Evolutionary conservation across 1,140 invertebrate genomes (phyloP), one percentile per base, ranked within the genome.

Genomic region (Paralvinella palmiformis): DNA sequence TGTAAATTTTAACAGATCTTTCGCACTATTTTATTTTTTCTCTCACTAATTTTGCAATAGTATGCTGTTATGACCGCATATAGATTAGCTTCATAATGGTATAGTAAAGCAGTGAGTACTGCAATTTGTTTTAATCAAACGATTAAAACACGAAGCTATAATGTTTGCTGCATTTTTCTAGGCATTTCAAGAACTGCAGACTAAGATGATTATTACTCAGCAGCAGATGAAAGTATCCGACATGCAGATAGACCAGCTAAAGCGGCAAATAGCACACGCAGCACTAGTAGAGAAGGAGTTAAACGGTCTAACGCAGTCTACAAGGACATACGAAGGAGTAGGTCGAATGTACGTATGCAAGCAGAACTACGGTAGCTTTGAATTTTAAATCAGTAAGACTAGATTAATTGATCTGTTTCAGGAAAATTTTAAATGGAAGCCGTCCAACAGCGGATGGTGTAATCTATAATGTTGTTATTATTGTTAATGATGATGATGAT

Each of bases 101-200:
- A n/a, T n/a, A n/a, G n/a, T n/a, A n/a, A n/a, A n/a, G n/a, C n/a
- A n/a, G n/a, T n/a, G n/a, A n/a, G n/a, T n/a, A n/a, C n/a, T n/a
- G n/a, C n/a, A n/a, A n/a, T n/a, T n/a, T n/a, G n/a, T n/a, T n/a
- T n/a, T n/a, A n/a, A n/a, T n/a, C n/a, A n/a, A n/a, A n/a, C n/a
- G n/a, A n/a, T n/a, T n/a, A n/a, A n/a, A n/a, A n/a, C n/a, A n/a
- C n/a, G n/a, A n/a, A n/a, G n/a, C n/a, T n/a, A n/a, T n/a, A n/a
- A n/a, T n/a, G n/a, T n/a, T n/a, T n/a, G n/a, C n/a, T n/a, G n/a
- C n/a, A n/a, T 22, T 64, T 32, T 33, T 69, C 29, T 74, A 92
- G 85, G 91, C 91, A 10, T 93, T 94, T 75, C 77, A 84, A 29
- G 90, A 93, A 69, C 79, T 93, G 37, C 91, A 93, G 73, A 83